Conservation (phyloP, 2,797 vertebrate genomes). For the Sandelia bainsii region DNA sequence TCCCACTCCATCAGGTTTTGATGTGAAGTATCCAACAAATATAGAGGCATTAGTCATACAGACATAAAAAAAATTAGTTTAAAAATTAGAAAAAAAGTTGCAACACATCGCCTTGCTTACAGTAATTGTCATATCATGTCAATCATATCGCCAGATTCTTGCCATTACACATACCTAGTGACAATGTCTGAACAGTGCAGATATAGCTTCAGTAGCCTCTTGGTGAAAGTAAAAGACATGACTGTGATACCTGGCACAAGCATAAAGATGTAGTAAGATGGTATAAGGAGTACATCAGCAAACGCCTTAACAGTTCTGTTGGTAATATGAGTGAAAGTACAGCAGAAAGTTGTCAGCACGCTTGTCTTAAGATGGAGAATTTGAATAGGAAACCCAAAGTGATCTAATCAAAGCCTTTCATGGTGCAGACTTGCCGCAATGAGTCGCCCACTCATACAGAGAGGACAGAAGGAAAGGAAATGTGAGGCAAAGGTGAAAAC, state of each 20-base stretch:
- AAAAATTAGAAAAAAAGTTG: too few relatives aligned
- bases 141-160: too few relatives aligned
- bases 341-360: constrained; percentile 10
- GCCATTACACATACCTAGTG: too few relatives aligned
- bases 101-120: too few relatives aligned
- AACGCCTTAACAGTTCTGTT: neutral
- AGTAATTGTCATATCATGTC: too few relatives aligned
- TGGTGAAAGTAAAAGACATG: too few relatives aligned
- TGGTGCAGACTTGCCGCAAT: constrained; percentile 44
- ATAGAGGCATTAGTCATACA: neutral
- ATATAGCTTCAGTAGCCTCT: too few relatives aligned
- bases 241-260: neutral
- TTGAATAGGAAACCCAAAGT: constrained; percentile 20
- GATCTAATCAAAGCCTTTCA: constrained; percentile 55
- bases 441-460: constrained; percentile 40
- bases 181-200: too few relatives aligned
- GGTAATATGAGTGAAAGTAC: neutral
- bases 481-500: constrained; percentile 46
- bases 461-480: constrained; percentile 38
- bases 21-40: constrained; percentile 6
- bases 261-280: neutral
- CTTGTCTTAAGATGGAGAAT: constrained; percentile 19
- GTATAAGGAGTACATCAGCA: neutral
- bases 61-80: too few relatives aligned
- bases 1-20: neutral